Conservation (phyloP, 37 sponge, comb jelly and placozoan genomes). For the Haliclona indistincta region DNA sequence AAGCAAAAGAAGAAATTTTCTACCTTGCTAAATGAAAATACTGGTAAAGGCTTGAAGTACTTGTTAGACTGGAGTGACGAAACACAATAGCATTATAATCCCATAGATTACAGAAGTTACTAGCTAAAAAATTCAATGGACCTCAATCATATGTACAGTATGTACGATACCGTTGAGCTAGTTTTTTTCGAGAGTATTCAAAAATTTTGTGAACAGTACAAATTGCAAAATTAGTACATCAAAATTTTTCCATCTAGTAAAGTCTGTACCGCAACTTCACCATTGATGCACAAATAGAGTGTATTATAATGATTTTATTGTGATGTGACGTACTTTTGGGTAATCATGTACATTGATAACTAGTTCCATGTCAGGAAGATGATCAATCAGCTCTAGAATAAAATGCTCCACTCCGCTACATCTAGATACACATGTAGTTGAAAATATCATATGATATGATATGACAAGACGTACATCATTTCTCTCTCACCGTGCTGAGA, state of each 20-base stretch:
- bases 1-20: not conserved
- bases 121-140: too few relatives aligned
- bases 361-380: conserved; percentile 82
- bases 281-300: too few relatives aligned
- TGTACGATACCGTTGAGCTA: too few relatives aligned
- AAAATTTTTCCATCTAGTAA: too few relatives aligned
- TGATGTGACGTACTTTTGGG: conserved; percentile 71
- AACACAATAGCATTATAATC: not conserved
- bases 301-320: too few relatives aligned
- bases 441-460: not conserved
- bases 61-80: conserved; percentile 44
- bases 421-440: conserved; percentile 41
- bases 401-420: conserved; percentile 91
- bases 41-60: conserved; percentile 58
- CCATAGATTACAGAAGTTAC: too few relatives aligned
- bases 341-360: conserved; percentile 77
- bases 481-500: conserved; percentile 62
- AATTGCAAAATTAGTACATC: too few relatives aligned
- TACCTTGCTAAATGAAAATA: conserved; percentile 90
- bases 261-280: too few relatives aligned
- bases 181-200: too few relatives aligned
- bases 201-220: too few relatives aligned
- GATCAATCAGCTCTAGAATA: conserved; percentile 37
- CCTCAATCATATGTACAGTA: too few relatives aligned
- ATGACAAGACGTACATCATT: not conserved